Conservation (phyloP, 2,113 vertebrate species). For the Pycnonotus jocosus region DNA sequence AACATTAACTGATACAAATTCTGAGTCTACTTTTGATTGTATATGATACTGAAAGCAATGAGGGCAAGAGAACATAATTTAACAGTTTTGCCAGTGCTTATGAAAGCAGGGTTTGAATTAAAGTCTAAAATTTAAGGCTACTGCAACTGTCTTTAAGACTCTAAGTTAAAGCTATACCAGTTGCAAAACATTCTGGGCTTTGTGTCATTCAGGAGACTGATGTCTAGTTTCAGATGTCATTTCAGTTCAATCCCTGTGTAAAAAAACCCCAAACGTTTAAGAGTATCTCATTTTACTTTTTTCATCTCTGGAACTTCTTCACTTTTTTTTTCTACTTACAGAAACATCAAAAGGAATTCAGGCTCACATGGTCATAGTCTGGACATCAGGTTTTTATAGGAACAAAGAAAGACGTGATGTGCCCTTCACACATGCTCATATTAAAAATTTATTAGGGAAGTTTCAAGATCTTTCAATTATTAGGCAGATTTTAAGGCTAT, state of each 20-base stretch:
- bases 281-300: not conserved
- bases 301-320: not conserved
- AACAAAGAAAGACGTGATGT: conserved; percentile 4
- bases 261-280: not conserved
- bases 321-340: not conserved
- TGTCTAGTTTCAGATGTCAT: not conserved
- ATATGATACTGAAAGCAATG: not conserved
- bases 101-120: not conserved
- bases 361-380: not conserved
- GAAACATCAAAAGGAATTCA: not conserved
- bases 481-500: conserved; percentile 34
- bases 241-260: not conserved
- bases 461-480: conserved; percentile 52
- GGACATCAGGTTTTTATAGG: not conserved
- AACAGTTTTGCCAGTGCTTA: not conserved
- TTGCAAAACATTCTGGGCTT: not conserved
- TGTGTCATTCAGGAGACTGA: not conserved
- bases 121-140: not conserved
- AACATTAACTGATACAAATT: not conserved
- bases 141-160: not conserved
- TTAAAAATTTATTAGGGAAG: conserved; percentile 39
- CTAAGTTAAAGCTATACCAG: not conserved
- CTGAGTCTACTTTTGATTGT: not conserved
- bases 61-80: not conserved
- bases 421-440: conserved; percentile 15